Evolutionary conservation across 2,888 invertebrate genomes (phyloP), one percentile per base, ranked within the genome.

Genomic region (Laspeyria flexula): DNA sequence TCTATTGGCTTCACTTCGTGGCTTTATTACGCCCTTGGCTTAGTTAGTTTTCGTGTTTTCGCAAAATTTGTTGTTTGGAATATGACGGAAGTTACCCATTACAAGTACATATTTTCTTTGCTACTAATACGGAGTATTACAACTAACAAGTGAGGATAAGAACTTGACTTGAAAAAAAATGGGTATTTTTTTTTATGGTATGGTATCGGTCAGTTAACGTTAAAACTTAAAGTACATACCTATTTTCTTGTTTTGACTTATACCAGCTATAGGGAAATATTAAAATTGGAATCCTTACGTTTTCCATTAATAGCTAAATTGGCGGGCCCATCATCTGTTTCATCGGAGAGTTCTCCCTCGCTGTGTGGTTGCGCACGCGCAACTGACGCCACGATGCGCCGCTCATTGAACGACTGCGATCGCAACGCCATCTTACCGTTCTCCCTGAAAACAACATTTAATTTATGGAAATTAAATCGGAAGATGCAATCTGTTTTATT

Each of bases 321-420:
- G 6, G 83, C 76, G 0, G 86, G 84, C n/a, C 69, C 73, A 9
- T 90, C 89, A 4, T 90, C 90, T 0, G 73, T 74, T 29, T 86
- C 89, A 52, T 92, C 90, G 0, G 90, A 88, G 0, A 91, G 77
- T 47, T 93, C 93, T 1, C 92, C 92, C 52, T 92, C 93, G 70
- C 92, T 92, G 78, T 91, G 92, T 12, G 92, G 90, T 77, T 90
- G 92, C 64, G 86, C 82, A 27, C 88, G 88, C 75, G 87, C 78
- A 30, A 85, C 71, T 1, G 85, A 75, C 27, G 85, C 72, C 45
- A 73, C 86, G 63, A 66, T 65, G 21, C 91, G 87, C 9, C 88
- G 80, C 77, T 92, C 93, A 76, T 92, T 92, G 77, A 93, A 92
- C 52, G 92, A 92, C 70, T 92, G 92, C 51, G 93, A 92, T 0